Percentiles rank a stretch among this genome's conserved stretches.
These are phyloP conservation scores for Montipora foliosa DNA, from an alignment of 64 coral and sea anemone species.

Conservation along the genomic window DNA sequence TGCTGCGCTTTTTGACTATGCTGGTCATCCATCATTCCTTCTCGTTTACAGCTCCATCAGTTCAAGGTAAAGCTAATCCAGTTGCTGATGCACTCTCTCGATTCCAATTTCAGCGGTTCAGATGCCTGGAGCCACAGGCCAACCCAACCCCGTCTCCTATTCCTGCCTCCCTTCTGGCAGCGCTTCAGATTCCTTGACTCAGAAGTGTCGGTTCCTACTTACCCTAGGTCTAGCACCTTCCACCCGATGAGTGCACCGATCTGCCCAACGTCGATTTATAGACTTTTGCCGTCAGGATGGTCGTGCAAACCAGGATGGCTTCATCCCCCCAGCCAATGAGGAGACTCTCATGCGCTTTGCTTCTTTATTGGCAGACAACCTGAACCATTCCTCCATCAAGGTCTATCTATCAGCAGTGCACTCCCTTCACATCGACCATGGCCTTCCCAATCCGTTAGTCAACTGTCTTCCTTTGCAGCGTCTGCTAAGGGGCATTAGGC, in stretches of 20 bases:
- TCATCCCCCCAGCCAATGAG: constrained; percentile 2
- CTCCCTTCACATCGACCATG: not conserved
- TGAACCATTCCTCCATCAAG: not conserved
- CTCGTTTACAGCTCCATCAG: not conserved
- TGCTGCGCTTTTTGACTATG: not conserved
- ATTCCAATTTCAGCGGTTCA: not conserved
- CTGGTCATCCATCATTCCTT: not conserved
- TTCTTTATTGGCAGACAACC: not conserved
- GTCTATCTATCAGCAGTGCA: constrained; percentile 8
- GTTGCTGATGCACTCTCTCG: not conserved
- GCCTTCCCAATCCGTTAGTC: not conserved
- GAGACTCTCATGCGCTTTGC: not conserved
- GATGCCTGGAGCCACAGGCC: not conserved
- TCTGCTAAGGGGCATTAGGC: constrained; percentile 12
- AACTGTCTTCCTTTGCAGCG: not conserved
- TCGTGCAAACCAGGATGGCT: not conserved
- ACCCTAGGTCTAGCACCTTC: not conserved
- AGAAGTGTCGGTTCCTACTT: not conserved
- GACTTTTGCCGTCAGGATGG: constrained; percentile 13
- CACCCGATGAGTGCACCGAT: not conserved
- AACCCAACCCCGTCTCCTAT: not conserved
- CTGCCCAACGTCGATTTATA: not conserved
- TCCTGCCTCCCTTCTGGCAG: not conserved
- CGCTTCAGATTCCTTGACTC: not conserved
- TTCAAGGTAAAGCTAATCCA: not conserved